Base-by-base conservation (phyloP, 1,140 invertebrate genomes). In the Drosophila orosa region DNA sequence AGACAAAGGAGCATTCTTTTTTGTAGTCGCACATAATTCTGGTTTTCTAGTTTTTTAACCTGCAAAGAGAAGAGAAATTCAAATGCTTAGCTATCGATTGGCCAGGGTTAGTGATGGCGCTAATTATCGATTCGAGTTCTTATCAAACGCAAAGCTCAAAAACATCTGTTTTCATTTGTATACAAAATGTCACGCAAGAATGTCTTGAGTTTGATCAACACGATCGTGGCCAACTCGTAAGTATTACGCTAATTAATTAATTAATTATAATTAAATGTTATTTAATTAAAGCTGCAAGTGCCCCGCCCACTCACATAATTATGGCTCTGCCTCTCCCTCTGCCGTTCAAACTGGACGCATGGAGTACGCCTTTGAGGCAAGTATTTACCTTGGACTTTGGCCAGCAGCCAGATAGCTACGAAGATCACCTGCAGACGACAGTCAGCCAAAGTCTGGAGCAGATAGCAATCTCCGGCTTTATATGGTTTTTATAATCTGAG, bases 291-390 rank as follows among this genome's bases (percentile, higher is more conserved):
- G 91, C 13, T 92, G 91, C 57, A 92, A 83, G 39, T 92, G 91
- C 54, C 91, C 91, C 13, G 87, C 91, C 19, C 83, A 87, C 55
- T 76, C 83, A 3, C 90, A 91, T 31, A 81, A 87, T 1, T 91
- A 92, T 79, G 90, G 87, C 27, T 91, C 90, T 1, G 66, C 74
- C 3, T 54, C 74, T 10, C 67, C 86, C 0, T 37, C 44, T 0
- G 65, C 77, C 4, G 63, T 9, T 7, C 85, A 80, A 75, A 85
- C 89, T 19, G 82, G 89, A 5, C 74, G 57, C 48, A 91, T 82
- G 52, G 91, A 92, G 54, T 92, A 92, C 27, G 93, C 94, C 0
- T 94, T 94, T 59, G 94, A 94, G 80, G 91, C 61, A 42, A 69
- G 63, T 57, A 9, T 35, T 12, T 17, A 25, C 13, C 10, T 31